Evolutionary conservation across 2,797 vertebrate genomes (phyloP), one percentile per base, ranked within the genome.

Genomic region (Pseudopleuronectes americanus): DNA sequence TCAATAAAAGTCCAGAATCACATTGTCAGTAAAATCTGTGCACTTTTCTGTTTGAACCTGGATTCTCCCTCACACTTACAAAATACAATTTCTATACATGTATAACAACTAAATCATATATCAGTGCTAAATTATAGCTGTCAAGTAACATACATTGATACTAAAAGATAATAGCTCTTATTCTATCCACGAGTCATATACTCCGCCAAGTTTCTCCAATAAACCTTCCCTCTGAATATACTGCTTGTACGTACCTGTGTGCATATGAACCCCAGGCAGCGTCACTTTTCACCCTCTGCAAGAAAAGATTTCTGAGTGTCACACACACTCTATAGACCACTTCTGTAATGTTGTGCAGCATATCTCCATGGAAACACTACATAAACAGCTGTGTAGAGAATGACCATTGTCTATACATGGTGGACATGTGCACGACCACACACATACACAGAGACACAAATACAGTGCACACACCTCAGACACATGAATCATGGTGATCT

Each of bases 331-430:
- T 54, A 5, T 28, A 28, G 64, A n/a, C 43, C n/a, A 45, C 53
- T 36, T 62, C 67, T 71, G 56, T 70, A 78, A 69, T 76, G 69
- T 68, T 74, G 67, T 86, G 72, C 54, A 49, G 43, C 19, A 57
- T 3, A 71, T 90, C 78, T 55, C 88, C 68, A 67, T 82, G 67
- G 88, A 73, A 89, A 90, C 88, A 4, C 55, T 41, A 66, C 56
- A 71, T 76, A 89, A 87, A 89, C 76, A 83, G 77, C 71, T 71
- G 56, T 66, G 61, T 47, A 71, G 71, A 70, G 62, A 74, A 49
- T 75, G 77, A 77, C 76, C 71, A 57, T 52, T 81, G 71, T 60
- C 43, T 63, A 59, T 19, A 64, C 67, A 86, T 67, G 79, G 72
- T 60, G 26, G 58, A 19, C 56, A 71, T 62, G 55, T 68, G 68